Conservation (phyloP, 2,113 vertebrate species). For the Acrocephalus kingi region DNA sequence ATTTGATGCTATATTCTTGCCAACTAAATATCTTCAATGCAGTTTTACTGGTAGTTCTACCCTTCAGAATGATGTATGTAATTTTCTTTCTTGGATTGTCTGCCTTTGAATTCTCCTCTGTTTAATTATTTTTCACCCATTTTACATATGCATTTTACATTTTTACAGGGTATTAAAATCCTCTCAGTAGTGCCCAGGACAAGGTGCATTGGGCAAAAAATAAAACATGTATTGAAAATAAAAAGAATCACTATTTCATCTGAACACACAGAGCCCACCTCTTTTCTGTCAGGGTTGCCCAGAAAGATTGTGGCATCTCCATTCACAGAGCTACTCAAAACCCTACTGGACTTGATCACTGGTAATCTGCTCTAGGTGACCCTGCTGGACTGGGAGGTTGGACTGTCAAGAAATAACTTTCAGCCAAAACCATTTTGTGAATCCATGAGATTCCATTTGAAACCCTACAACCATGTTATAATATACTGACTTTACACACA, state of each 20-base stretch:
- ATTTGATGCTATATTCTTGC: not conserved
- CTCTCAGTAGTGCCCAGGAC: not conserved
- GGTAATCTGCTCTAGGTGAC: not conserved
- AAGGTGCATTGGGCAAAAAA: not conserved
- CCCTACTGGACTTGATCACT: not conserved
- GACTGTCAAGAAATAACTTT: not conserved
- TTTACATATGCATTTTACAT: not conserved
- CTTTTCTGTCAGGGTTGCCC: not conserved
- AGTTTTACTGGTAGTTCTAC: not conserved
- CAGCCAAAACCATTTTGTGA: not conserved
- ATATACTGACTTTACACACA: not conserved
- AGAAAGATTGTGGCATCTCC: not conserved
- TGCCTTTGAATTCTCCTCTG: not conserved
- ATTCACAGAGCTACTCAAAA: not conserved
- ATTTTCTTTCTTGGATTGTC: not conserved
- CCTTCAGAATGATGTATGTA: not conserved
- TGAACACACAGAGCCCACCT: not conserved
- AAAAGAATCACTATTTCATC: not conserved
- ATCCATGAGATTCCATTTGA: not conserved
- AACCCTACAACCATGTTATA: not conserved
- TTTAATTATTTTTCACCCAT: not conserved
- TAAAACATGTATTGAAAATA: not conserved
- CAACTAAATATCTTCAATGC: not conserved
- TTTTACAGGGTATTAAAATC: not conserved
- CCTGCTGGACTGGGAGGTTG: accelerated